Evolutionary conservation across 2,888 invertebrate species (phyloP).

Genomic region (Drosophila engyochracea): DNA sequence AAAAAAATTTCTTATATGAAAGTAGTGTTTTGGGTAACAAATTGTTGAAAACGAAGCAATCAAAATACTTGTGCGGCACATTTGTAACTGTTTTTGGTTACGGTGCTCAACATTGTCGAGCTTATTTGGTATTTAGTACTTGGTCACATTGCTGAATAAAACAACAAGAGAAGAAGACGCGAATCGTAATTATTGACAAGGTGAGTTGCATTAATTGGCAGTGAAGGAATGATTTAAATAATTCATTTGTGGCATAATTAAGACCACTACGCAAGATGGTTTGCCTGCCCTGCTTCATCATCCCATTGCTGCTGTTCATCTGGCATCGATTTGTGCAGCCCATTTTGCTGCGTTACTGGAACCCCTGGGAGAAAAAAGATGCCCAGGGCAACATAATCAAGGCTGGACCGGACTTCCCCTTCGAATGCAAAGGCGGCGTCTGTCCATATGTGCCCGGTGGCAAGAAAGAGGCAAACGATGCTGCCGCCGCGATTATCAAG

Average conservation of each 20-base stretch:
- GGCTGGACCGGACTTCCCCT: constrained; percentile 87
- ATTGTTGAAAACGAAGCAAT: background rate
- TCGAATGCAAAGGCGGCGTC: constrained; percentile 87
- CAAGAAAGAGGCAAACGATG: constrained; percentile 24
- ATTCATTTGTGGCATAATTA: background rate
- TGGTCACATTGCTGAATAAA: constrained; percentile 11
- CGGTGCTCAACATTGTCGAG: background rate
- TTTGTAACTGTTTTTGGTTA: background rate
- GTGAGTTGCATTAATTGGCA: constrained; percentile 22
- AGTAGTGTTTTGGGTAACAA: background rate
- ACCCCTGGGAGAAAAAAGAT: constrained; percentile 90
- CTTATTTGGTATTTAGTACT: background rate
- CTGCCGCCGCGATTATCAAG: background rate
- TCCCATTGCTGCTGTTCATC: constrained; percentile 92
- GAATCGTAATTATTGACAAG: constrained; percentile 2
- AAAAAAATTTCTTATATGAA: background rate
- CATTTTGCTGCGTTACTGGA: constrained; percentile 92
- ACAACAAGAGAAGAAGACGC: constrained; percentile 1
- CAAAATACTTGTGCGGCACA: background rate
- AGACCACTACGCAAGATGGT: constrained; percentile 87
- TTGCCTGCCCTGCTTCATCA: constrained; percentile 94
- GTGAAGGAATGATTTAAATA: background rate
- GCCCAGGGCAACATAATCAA: constrained; percentile 87
- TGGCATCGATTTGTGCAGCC: constrained; percentile 95
- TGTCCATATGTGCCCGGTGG: constrained; percentile 84